Evolutionary conservation across 2,888 invertebrate species (phyloP), one percentile per base, ranked within the genome.

Genomic region (Agrilus mali): DNA sequence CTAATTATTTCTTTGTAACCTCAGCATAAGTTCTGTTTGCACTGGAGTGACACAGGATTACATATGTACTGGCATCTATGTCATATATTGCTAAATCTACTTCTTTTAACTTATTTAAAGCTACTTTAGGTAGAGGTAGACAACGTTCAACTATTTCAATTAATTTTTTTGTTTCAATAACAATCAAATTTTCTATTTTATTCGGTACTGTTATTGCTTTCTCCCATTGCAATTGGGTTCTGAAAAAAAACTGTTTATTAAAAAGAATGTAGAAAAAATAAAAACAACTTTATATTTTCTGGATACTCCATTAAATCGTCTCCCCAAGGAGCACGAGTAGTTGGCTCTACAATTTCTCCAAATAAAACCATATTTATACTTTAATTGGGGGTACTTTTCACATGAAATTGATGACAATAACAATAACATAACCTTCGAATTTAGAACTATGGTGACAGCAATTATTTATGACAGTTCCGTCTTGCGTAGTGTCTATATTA

Each of bases 281-380:
- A 13, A 14, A 20, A 35, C 33, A 16, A 40, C 16, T 12, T 42
- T 44, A 41, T 41, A 48, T 56, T 55, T 48, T 56, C 56, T 1
- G 58, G 56, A 42, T 56, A 55, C 36, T 63, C 62, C 17, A 52
- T 56, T 40, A 51, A 50, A 48, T 65, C 64, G 35, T 65, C 65
- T 33, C 62, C 58, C 40, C 64, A 58, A 38, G 65, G 47, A 12
- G 64, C 64, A 44, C 67, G 56, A 15, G 61, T 64, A 34, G 57
- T 58, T 4, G 66, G 66, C 48, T 65, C 65, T 14, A 64, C 54
- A 50, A 67, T 60, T 57, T 66, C 67, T 27, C 66, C 67, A 54
- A 66, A 65, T 33, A 60, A 45, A 60, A 62, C 63, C 47, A 48
- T 53, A 41, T 27, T 22, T 22, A 22, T 22, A 6, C 6, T 22